Conservation (phyloP, 2,113 vertebrate genomes). For the Dipodomys merriami region DNA sequence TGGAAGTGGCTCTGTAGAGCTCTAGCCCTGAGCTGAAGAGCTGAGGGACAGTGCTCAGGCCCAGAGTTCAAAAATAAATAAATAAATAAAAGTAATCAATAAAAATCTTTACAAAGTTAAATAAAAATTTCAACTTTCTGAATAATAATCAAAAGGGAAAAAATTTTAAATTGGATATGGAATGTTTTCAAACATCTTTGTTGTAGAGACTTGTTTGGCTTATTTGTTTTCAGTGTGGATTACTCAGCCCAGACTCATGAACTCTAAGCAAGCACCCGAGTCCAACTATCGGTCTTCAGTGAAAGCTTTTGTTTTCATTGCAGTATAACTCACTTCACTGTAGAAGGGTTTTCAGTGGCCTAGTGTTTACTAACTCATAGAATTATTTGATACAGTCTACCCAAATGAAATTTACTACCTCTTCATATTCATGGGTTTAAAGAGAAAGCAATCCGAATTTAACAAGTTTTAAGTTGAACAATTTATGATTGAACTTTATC, state of each 20-base stretch:
- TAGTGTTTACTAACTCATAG: not conserved
- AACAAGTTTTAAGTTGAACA: too few relatives aligned
- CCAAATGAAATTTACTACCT: too few relatives aligned
- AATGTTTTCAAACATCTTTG: not conserved
- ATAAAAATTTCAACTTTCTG: not conserved
- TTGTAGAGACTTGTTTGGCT: not conserved
- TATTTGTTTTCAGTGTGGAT: not conserved
- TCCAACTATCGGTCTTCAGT: not conserved
- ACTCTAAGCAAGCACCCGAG: not conserved
- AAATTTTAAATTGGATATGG: not conserved
- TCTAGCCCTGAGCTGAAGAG: too few relatives aligned
- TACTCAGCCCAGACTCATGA: not conserved
- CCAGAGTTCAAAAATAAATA: too few relatives aligned
- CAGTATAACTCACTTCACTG: not conserved
- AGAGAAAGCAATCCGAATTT: too few relatives aligned
- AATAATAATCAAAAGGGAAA: not conserved
- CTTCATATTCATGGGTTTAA: too few relatives aligned
- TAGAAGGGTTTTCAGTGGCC: not conserved
- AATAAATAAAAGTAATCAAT: too few relatives aligned
- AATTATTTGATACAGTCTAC: not conserved
- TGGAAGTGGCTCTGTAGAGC: too few relatives aligned
- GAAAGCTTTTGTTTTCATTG: constrained; percentile 1
- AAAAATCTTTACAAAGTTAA: too few relatives aligned
- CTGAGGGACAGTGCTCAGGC: too few relatives aligned
- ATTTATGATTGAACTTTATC: too few relatives aligned